Evolutionary conservation across 2,888 invertebrate genomes (phyloP), one percentile per base, ranked within the genome.

Genomic region (Calephelis perditalis): DNA sequence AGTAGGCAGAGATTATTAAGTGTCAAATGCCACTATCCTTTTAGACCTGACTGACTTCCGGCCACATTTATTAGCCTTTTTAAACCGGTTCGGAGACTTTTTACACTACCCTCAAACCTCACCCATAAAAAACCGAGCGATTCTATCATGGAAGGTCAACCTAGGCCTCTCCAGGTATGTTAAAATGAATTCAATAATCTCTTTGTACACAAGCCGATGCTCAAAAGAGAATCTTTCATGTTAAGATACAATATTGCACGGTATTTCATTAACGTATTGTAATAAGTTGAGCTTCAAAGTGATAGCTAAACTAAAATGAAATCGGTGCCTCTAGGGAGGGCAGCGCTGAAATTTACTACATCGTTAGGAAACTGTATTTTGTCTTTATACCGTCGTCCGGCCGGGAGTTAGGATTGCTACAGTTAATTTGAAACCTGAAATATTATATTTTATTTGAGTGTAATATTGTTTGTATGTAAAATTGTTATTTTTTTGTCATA

Each of bases 271-370:
- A 49, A 15, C 49, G 9, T 49, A 49, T 49, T 49, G 49, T 49
- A 49, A 49, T 49, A 49, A 49, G 49, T 49, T 49, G 26, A 49
- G 49, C 49, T 49, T 26, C 49, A 49, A 49, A 49, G 49, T 49
- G 49, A 26, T 49, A 49, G 49, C 49, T 49, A 49, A 49, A 49
- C 49, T 49, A 49, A 49, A 49, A 49, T 49, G 49, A 49, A 49
- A 49, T 49, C 49, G 49, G 7, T 49, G 49, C 26, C 49, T 49
- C 49, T 49, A 49, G 49, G 49, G 49, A 49, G 49, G 49, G 49
- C 26, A 49, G 49, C 49, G 26, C 26, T 49, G 49, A 49, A 49
- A 49, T 49, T 49, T 49, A 49, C 49, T 15, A 49, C 49, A 15
- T 49, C 49, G 26, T 49, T 49, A 49, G 49, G 49, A 49, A 49